phyloP scores from a whole-genome alignment of 2,888 invertebrate species.

The Teinopalpus imperialis region DNA sequence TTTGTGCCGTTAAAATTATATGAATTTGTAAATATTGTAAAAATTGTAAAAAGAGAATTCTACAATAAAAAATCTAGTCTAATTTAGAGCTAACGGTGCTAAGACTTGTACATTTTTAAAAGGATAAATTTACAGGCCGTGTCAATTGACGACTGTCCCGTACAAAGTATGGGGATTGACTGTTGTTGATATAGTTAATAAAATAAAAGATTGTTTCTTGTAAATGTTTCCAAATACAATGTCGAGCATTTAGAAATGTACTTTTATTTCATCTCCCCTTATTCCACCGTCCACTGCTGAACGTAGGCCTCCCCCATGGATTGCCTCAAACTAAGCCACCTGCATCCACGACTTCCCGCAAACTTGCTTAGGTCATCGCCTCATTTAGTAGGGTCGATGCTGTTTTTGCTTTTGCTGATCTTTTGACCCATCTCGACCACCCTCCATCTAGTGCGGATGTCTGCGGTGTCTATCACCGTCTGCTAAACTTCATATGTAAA shows the following conservation, averaged over 20 bases:
- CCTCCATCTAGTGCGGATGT: too few relatives aligned
- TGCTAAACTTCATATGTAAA: too few relatives aligned
- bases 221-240: conserved; percentile 80
- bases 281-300: too few relatives aligned
- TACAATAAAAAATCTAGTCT: conserved; percentile 72
- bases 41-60: conserved; percentile 54
- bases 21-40: conserved; percentile 45
- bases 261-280: conserved; percentile 50
- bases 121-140: conserved; percentile 42
- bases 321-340: too few relatives aligned
- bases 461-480: too few relatives aligned
- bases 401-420: too few relatives aligned
- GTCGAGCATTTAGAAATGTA: conserved; percentile 69
- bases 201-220: conserved; percentile 64
- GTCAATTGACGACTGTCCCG: conserved; percentile 63
- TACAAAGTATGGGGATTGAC: conserved; percentile 66
- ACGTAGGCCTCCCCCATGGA: too few relatives aligned
- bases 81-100: conserved; percentile 80
- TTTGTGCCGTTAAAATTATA: too few relatives aligned
- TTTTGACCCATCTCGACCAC: too few relatives aligned
- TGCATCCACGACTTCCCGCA: too few relatives aligned
- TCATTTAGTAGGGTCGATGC: too few relatives aligned
- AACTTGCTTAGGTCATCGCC: too few relatives aligned
- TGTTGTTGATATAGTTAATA: conserved; percentile 53
- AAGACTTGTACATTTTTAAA: conserved; percentile 65